A percentile compares a stretch with the other conserved stretches of the same genome.
Evolutionary conservation across 2,888 invertebrate genomes (phyloP).

Genomic region (Trichogramma dendrolimi): DNA sequence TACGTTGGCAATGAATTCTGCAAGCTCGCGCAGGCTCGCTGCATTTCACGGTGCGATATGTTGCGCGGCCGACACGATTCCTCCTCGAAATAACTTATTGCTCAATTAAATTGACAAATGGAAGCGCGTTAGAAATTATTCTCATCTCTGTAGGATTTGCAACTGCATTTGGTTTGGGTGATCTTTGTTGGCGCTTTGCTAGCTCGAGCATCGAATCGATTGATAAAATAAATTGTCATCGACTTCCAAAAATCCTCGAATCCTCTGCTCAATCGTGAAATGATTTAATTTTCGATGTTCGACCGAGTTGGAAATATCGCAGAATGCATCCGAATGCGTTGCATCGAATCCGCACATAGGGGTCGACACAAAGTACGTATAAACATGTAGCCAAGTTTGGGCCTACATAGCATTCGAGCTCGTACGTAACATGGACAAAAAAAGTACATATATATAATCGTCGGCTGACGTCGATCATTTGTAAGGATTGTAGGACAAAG

Average conservation of each 20-base stretch:
- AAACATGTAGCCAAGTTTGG: too few relatives aligned
- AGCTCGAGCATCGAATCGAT: slow-evolving; percentile 18
- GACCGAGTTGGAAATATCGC: too few relatives aligned
- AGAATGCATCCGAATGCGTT: too few relatives aligned
- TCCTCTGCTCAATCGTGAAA: slow-evolving; percentile 33
- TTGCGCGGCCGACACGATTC: too few relatives aligned
- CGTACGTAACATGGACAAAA: too few relatives aligned
- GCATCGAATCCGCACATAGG: too few relatives aligned
- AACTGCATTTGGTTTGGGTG: slow-evolving; percentile 14
- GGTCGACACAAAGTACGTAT: too few relatives aligned
- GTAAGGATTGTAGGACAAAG: slow-evolving; percentile 48
- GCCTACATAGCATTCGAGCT: too few relatives aligned
- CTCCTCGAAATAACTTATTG: slow-evolving; percentile 46
- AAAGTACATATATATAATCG: too few relatives aligned
- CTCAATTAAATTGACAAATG: slow-evolving; percentile 51
- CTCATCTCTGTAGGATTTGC: slow-evolving; percentile 27
- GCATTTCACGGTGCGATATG: too few relatives aligned
- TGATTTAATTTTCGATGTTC: slow-evolving; percentile 2
- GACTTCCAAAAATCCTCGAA: slow-evolving; percentile 23
- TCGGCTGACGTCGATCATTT: slow-evolving; percentile 40
- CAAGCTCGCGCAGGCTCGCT: slow-evolving; percentile 17
- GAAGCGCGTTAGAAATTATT: slow-evolving; percentile 47
- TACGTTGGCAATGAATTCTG: background rate
- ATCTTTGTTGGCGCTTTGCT: slow-evolving; percentile 23
- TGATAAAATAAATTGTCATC: slow-evolving; percentile 31